Evolutionary conservation across 1,140 invertebrate genomes (phyloP).

Genomic region (Bombus huntii): DNA sequence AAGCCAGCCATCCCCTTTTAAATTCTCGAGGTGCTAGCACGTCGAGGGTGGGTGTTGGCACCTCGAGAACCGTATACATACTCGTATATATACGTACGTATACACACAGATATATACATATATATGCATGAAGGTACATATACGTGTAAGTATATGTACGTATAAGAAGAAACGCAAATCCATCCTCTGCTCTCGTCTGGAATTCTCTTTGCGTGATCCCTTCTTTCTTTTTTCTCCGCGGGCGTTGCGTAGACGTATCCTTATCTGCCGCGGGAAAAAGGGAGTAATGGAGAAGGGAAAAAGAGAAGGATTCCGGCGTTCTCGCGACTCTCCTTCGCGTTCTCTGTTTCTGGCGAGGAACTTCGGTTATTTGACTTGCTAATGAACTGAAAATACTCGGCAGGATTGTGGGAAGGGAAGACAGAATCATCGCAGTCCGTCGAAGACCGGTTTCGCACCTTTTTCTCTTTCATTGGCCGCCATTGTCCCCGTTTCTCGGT

Average conservation of each 20-base stretch:
- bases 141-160: neutral
- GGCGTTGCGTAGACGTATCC: slow-evolving; percentile 46
- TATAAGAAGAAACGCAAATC: slow-evolving; percentile 68
- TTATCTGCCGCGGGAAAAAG: slow-evolving; percentile 41
- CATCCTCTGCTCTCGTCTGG: slow-evolving; percentile 49
- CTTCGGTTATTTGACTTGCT: slow-evolving; percentile 76
- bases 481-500: slow-evolving; percentile 13
- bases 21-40: slow-evolving; percentile 68
- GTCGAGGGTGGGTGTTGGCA: slow-evolving; percentile 62
- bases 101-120: neutral
- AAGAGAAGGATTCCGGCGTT: slow-evolving; percentile 8
- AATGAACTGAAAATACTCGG: slow-evolving; percentile 72
- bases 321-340: slow-evolving; percentile 22
- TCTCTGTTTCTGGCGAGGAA: slow-evolving; percentile 62
- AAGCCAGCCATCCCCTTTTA: slow-evolving; percentile 66
- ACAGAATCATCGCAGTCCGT: slow-evolving; percentile 25
- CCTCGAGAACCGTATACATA: slow-evolving; percentile 48
- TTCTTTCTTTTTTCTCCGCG: slow-evolving; percentile 1
- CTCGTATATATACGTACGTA: neutral
- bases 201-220: slow-evolving; percentile 34
- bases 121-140: slow-evolving; percentile 20
- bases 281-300: slow-evolving; percentile 25
- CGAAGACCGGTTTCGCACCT: slow-evolving; percentile 48
- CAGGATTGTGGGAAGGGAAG: slow-evolving; percentile 61
- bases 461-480: slow-evolving; percentile 33